Conservation (phyloP, 2,113 vertebrate species). For the Carlito syrichta region DNA sequence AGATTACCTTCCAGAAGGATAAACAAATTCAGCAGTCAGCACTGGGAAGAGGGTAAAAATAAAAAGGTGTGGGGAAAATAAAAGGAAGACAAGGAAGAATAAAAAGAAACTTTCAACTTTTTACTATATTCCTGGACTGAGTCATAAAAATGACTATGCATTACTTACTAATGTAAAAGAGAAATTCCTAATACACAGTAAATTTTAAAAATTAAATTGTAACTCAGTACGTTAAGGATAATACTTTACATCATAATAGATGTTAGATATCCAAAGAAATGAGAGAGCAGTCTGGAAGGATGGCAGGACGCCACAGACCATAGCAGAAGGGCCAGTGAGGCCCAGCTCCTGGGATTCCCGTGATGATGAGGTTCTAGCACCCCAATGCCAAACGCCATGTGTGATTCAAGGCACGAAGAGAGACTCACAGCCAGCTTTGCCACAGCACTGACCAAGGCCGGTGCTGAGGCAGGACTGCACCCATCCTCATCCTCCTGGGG, state of each 20-base stretch:
- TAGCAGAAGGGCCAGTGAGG: neutral
- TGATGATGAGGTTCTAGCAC: neutral
- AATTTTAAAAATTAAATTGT: neutral
- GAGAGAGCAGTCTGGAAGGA: neutral
- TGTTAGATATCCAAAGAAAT: neutral
- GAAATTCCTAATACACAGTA: neutral
- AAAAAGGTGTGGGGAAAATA: neutral
- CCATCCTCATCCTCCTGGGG: fast-evolving
- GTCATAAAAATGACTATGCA: neutral
- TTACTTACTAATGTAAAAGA: neutral
- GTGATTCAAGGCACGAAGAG: neutral
- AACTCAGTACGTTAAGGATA: neutral
- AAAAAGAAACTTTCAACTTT: neutral
- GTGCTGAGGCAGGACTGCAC: neutral
- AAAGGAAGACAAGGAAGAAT: neutral
- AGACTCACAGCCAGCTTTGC: neutral
- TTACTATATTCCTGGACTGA: neutral
- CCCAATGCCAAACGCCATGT: fast-evolving
- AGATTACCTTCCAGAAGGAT: neutral
- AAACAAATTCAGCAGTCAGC: neutral
- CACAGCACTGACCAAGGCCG: fast-evolving
- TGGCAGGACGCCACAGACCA: neutral
- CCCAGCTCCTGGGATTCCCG: neutral
- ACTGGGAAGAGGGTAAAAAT: too few species aligned
- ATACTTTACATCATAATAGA: neutral